Percentiles rank a stretch among this genome's conserved stretches.
These are phyloP conservation scores for Spheniscus humboldti DNA, from an alignment of 2,797 vertebrate genomes.

Conservation along the genomic window DNA sequence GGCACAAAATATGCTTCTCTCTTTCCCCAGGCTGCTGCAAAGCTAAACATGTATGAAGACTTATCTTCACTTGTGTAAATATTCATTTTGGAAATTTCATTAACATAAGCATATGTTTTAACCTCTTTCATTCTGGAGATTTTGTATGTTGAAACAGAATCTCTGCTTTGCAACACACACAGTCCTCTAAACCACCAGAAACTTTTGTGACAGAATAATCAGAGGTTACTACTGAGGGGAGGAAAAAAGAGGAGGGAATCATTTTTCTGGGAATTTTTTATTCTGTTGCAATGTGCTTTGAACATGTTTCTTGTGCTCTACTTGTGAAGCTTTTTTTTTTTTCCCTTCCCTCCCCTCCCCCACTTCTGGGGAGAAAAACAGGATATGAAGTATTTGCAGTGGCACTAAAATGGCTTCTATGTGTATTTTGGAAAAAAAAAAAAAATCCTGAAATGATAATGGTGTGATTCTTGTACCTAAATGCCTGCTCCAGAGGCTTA, in stretches of 20 bases:
- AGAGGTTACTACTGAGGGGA: background rate
- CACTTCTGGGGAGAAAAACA: background rate
- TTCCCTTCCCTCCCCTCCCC: no score
- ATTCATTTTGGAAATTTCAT: background rate
- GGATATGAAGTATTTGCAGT: background rate
- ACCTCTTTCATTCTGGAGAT: background rate
- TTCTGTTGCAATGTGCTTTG: background rate
- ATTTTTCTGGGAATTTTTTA: background rate
- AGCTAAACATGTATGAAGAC: constrained; percentile 27
- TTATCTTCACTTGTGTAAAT: constrained; percentile 30
- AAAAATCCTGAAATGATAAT: background rate
- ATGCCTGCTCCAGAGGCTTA: background rate
- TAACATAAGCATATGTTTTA: constrained; percentile 3
- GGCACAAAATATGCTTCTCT: background rate
- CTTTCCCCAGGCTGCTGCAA: background rate
- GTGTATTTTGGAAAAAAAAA: background rate
- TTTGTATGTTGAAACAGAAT: background rate
- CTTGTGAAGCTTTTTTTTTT: background rate
- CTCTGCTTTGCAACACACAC: background rate
- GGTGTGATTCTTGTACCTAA: background rate
- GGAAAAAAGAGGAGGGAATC: background rate
- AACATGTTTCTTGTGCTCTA: background rate
- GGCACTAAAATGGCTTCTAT: background rate
- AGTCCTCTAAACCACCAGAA: background rate
- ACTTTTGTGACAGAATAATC: background rate